Evolutionary conservation across 2,888 invertebrate species (phyloP).

Genomic region (Drosophila prolongata): DNA sequence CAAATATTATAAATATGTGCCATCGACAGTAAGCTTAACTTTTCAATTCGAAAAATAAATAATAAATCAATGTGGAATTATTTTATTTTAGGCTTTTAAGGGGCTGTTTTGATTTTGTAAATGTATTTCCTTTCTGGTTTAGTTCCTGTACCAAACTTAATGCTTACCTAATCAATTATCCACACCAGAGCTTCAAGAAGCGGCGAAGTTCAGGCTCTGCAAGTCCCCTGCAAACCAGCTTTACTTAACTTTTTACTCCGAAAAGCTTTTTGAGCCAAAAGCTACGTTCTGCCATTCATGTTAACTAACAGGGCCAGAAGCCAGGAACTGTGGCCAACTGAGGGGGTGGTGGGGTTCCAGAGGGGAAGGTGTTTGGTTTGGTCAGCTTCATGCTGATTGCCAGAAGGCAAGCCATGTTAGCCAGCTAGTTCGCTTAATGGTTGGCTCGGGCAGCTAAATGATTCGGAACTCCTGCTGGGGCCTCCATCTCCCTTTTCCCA

Average conservation of each 20-base stretch:
- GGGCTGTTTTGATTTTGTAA: no score
- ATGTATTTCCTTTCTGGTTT: no score
- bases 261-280: not conserved
- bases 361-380: not conserved
- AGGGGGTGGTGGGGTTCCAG: no score
- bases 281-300: not conserved
- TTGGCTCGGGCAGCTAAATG: slow-evolving; percentile 20
- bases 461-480: slow-evolving; percentile 44
- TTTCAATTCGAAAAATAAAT: no score
- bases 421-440: slow-evolving; percentile 34
- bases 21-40: no score
- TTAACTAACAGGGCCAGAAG: not conserved
- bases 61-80: no score
- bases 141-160: no score
- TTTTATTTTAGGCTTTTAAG: no score
- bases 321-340: not conserved
- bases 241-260: not conserved
- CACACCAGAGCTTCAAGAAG: not conserved
- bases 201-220: not conserved
- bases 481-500: not conserved
- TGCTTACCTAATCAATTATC: not conserved
- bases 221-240: not conserved
- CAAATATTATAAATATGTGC: no score
- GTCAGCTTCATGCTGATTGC: slow-evolving; percentile 13
- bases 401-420: slow-evolving; percentile 42